A percentile compares a stretch with the other conserved stretches of the same genome.
Conservation (phyloP, 2,797 vertebrate species). For the Taeniopygia guttata region DNA sequence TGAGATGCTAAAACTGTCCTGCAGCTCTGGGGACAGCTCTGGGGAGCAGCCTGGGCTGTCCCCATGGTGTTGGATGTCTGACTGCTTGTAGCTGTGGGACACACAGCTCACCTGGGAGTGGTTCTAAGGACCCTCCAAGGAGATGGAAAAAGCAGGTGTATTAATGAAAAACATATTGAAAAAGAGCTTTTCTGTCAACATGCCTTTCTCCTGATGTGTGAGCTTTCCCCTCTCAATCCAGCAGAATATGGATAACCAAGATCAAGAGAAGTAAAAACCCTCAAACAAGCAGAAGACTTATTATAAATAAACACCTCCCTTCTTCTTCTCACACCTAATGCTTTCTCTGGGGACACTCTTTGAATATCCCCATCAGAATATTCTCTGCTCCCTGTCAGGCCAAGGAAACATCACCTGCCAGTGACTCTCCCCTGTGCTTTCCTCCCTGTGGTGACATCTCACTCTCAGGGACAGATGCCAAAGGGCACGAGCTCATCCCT, state of each 20-base stretch:
- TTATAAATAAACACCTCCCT: neutral
- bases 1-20: neutral
- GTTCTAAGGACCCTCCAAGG: neutral
- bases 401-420: neutral
- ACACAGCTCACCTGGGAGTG: neutral
- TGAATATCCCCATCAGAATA: neutral
- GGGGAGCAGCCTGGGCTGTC: neutral
- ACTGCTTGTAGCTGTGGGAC: neutral
- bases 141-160: neutral
- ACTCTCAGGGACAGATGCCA: neutral
- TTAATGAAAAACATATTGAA: neutral
- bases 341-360: neutral
- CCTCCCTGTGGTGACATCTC: neutral
- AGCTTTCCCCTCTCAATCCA: neutral
- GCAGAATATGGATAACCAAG: neutral
- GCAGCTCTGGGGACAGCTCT: neutral
- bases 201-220: neutral
- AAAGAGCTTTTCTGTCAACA: neutral
- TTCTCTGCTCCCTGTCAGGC: accelerated
- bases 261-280: neutral
- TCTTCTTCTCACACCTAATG: neutral
- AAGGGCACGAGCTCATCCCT: neutral
- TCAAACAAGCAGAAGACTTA: neutral
- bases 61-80: neutral
- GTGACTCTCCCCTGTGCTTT: neutral